phyloP scores from a whole-genome alignment of 1,140 invertebrate genomes.

The Lasioglossum albipes region DNA sequence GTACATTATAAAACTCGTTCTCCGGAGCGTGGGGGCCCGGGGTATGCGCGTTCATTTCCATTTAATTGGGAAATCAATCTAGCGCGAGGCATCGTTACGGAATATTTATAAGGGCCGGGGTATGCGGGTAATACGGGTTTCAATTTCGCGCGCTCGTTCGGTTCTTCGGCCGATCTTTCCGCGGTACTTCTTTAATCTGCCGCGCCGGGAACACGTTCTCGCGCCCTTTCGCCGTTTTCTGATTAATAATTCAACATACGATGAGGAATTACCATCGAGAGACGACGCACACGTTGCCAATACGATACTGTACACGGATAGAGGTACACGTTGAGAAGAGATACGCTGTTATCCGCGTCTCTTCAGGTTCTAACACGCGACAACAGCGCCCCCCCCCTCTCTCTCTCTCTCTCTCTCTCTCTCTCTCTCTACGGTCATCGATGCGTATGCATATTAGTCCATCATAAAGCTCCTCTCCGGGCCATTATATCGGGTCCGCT shows the following conservation, averaged over 20 bases:
- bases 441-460: conserved; percentile 33
- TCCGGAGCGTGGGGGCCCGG: conserved; percentile 28
- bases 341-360: too few species aligned
- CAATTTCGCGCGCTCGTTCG: conserved; percentile 46
- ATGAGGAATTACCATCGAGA: conserved; percentile 38
- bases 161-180: conserved; percentile 47
- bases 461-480: conserved; percentile 9
- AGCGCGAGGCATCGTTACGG: conserved; percentile 60
- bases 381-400: neutral
- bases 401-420: neutral
- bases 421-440: neutral
- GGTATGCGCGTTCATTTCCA: conserved; percentile 58
- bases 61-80: conserved; percentile 68
- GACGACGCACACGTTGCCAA: neutral
- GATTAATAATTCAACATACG: conserved; percentile 58
- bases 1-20: conserved; percentile 60
- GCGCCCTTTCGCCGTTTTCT: conserved; percentile 40
- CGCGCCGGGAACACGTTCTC: conserved; percentile 1
- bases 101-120: conserved; percentile 63
- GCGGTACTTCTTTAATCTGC: conserved; percentile 43
- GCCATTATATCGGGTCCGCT: conserved; percentile 10
- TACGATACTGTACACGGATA: neutral
- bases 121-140: conserved; percentile 51
- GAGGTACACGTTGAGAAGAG: neutral
- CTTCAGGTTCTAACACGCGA: too few species aligned